Percentiles rank a stretch among this genome's conserved stretches.
phyloP scores from a whole-genome alignment of 2,113 vertebrate species.

The Cephalopterus ornatus region DNA sequence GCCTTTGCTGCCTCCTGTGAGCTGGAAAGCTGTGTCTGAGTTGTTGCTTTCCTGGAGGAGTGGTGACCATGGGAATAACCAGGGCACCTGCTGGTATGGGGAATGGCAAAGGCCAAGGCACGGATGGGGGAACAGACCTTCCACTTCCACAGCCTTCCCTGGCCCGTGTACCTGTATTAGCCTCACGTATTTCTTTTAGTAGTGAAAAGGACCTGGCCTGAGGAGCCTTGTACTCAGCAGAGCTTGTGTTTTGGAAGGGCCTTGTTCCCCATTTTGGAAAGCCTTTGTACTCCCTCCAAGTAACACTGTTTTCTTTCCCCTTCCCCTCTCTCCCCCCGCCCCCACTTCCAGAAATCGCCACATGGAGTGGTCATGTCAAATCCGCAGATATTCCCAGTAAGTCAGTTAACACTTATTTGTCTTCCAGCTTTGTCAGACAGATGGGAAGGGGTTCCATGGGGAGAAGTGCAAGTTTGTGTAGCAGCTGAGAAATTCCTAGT shows the following conservation, averaged over 20 bases:
- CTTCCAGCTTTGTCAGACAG: background rate
- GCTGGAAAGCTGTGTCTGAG: background rate
- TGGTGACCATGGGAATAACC: background rate
- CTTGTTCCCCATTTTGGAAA: rapidly evolving
- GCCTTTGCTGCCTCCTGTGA: background rate
- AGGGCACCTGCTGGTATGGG: background rate
- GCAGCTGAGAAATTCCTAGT: background rate
- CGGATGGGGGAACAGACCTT: rapidly evolving
- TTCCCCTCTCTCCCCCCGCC: background rate
- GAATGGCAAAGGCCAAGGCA: rapidly evolving
- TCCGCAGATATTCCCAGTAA: conserved; percentile 47
- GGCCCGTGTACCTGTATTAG: background rate
- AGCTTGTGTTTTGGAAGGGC: background rate
- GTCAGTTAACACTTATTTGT: background rate
- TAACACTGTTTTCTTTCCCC: background rate
- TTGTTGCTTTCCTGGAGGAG: background rate
- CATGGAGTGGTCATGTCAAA: background rate
- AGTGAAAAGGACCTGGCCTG: rapidly evolving
- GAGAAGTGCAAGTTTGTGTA: background rate
- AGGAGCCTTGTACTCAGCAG: rapidly evolving
- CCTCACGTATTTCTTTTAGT: background rate
- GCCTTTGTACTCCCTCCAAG: background rate
- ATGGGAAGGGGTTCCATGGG: rapidly evolving
- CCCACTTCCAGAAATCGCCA: background rate
- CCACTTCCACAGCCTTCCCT: background rate